These are phyloP conservation scores for Graphium colonna DNA, from an alignment of 2,888 invertebrate species.

Conservation along the genomic window DNA sequence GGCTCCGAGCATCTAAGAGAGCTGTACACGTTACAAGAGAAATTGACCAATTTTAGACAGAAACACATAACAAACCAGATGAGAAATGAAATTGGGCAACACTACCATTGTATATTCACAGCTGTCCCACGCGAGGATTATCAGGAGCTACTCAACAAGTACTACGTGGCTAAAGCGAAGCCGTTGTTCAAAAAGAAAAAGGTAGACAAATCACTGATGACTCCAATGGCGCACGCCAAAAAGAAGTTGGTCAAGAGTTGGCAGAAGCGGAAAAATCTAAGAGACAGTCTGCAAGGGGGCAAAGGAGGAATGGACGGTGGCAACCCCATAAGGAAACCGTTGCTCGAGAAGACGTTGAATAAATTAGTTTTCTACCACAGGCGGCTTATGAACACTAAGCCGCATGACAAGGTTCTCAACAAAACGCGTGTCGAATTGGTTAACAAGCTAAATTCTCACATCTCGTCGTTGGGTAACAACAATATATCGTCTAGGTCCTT, in stretches of 20 bases:
- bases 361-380: constrained; percentile 44
- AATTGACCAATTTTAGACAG: constrained; percentile 47
- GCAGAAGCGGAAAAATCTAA: constrained; percentile 34
- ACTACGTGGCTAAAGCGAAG: constrained; percentile 37
- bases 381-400: constrained; percentile 39
- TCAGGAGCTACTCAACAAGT: constrained; percentile 51
- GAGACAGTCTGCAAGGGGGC: too few species aligned
- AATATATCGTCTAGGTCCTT: constrained; percentile 43
- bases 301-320: background rate
- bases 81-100: constrained; percentile 71
- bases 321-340: constrained; percentile 13
- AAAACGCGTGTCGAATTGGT: constrained; percentile 43
- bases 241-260: constrained; percentile 36
- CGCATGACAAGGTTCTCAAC: constrained; percentile 38
- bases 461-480: constrained; percentile 40
- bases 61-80: constrained; percentile 54
- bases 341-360: constrained; percentile 30
- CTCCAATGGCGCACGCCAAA: constrained; percentile 34
- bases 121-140: constrained; percentile 62
- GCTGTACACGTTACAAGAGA: constrained; percentile 54
- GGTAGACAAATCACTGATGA: constrained; percentile 37
- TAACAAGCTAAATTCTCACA: constrained; percentile 43
- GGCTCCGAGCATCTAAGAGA: constrained; percentile 69
- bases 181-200: constrained; percentile 34
- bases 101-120: constrained; percentile 76